phyloP scores from a whole-genome alignment of 2,113 vertebrate species.

The Alethe diademata region DNA sequence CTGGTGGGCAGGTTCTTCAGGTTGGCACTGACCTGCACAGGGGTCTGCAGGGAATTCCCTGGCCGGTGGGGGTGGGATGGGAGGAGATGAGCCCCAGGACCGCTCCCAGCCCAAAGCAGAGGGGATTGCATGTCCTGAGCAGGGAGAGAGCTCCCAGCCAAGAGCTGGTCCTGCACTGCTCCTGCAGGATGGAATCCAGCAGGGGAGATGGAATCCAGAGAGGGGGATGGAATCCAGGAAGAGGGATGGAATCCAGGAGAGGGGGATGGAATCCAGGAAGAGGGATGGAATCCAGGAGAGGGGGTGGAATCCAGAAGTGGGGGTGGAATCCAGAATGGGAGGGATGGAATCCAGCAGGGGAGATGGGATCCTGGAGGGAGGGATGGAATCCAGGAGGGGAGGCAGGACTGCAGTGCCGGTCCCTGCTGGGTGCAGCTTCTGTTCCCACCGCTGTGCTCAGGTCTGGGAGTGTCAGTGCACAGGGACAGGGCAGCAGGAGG shows the following conservation, averaged over 20 bases:
- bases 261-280: no score
- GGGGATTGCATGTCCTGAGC: rapidly evolving
- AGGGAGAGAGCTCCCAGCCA: rapidly evolving
- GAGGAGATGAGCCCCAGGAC: not conserved
- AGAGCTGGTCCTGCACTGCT: not conserved
- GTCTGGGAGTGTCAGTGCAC: rapidly evolving
- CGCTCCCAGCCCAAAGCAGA: rapidly evolving
- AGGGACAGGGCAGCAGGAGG: not conserved
- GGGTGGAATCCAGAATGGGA: not conserved
- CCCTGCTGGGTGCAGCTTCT: not conserved
- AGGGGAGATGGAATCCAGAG: no score
- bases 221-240: not conserved
- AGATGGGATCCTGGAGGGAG: no score
- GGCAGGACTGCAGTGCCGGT: not conserved
- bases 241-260: no score
- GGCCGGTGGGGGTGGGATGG: not conserved
- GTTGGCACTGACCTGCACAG: not conserved
- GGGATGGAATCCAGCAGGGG: no score
- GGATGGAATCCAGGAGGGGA: no score
- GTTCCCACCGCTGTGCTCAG: rapidly evolving
- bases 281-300: not conserved
- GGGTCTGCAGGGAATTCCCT: not conserved
- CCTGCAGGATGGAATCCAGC: not conserved
- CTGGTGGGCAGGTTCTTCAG: not conserved
- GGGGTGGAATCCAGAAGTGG: no score